phyloP scores from a whole-genome alignment of 2,888 invertebrate genomes.

The Hyposoter didymator region DNA sequence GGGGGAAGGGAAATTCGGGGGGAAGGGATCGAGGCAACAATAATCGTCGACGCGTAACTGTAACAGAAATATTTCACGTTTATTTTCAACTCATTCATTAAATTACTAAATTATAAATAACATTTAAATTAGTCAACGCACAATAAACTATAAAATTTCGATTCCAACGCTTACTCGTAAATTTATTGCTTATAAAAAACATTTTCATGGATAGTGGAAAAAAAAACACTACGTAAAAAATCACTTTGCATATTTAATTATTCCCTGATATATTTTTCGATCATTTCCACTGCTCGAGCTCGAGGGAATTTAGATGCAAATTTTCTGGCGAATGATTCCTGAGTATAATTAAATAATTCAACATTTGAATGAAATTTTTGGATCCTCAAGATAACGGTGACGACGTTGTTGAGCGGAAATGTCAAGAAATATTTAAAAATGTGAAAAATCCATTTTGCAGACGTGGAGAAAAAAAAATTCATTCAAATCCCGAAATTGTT shows the following conservation, averaged over 20 bases:
- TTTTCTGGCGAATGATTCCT: background rate
- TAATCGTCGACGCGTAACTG: background rate
- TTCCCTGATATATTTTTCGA: background rate
- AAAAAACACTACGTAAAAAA: slow-evolving; percentile 22
- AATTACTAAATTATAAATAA: slow-evolving; percentile 63
- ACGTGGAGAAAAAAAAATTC: background rate
- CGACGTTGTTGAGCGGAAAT: background rate
- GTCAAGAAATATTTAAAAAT: background rate
- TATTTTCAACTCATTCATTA: slow-evolving; percentile 29
- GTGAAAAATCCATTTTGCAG: background rate
- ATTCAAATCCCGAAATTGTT: background rate
- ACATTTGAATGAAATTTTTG: background rate
- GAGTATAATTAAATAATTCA: background rate
- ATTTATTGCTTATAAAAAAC: background rate
- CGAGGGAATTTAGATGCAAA: background rate
- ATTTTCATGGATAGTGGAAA: background rate
- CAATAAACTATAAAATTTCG: slow-evolving; percentile 15
- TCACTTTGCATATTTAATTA: slow-evolving; percentile 35
- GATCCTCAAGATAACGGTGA: background rate
- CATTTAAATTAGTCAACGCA: slow-evolving; percentile 55
- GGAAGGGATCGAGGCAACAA: no score
- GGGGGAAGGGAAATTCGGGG: background rate
- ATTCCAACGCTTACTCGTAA: background rate
- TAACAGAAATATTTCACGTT: background rate
- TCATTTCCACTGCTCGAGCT: background rate